Conservation (phyloP, 2,113 vertebrate species). For the Aspidoscelis tigris region DNA sequence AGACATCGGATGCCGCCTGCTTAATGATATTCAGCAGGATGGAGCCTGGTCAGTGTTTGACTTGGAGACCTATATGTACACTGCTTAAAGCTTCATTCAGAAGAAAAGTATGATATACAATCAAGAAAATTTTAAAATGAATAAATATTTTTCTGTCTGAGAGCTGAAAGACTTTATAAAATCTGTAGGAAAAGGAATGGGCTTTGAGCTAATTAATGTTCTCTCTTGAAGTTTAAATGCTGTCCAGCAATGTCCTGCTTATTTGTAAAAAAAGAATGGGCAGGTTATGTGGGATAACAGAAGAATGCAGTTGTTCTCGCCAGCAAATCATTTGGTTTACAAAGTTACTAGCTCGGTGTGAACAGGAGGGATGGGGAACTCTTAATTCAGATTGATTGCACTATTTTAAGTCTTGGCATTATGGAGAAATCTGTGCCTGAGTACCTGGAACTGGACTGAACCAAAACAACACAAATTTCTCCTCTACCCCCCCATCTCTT, state of each 20-base stretch:
- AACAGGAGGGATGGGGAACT: slow-evolving; percentile 8
- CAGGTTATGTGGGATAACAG: slow-evolving; percentile 14
- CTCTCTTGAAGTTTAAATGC: slow-evolving; percentile 9
- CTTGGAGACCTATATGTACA: no score
- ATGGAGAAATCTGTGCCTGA: neutral
- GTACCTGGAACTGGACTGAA: neutral
- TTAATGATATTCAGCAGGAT: no score
- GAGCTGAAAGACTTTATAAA: slow-evolving; percentile 4
- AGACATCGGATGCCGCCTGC: no score
- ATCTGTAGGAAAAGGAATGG: neutral
- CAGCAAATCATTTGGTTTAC: slow-evolving; percentile 25
- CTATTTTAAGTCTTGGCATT: slow-evolving; percentile 37
- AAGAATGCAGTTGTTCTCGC: slow-evolving; percentile 28
- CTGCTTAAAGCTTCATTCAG: no score
- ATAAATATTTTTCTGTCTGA: neutral
- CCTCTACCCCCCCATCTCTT: neutral
- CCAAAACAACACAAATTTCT: neutral
- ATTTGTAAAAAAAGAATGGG: neutral
- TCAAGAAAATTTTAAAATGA: no score
- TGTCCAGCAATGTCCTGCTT: neutral
- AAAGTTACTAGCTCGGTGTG: slow-evolving; percentile 25
- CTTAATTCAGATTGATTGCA: neutral
- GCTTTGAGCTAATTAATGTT: neutral
- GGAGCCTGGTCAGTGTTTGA: no score
- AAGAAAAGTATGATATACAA: no score